Base-by-base conservation (phyloP, 2,113 vertebrate genomes). In the Anguilla japonica region DNA sequence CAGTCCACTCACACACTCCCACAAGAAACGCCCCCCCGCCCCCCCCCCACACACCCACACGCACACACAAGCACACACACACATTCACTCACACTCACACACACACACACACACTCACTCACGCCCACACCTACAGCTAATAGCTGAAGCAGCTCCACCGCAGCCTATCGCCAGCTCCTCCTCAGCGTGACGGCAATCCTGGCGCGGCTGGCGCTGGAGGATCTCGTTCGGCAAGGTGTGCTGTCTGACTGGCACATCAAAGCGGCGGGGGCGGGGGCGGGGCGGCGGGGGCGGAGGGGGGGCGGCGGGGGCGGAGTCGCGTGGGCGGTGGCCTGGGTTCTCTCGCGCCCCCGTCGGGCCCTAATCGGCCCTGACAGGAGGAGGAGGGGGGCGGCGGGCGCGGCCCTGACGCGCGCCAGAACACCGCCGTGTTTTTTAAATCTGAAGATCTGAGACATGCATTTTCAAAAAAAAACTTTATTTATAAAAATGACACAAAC, bases 341-440 rank as follows among this genome's bases (percentile, higher is more conserved):
- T 81, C 26, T 81, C 75, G 50, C 34, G 60, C 13, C 16, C 0
- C 81, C 63, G n/a, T 26, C 86, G 50, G 11, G 11, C 22, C 22
- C 41, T 83, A 57, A 83, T 87, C 26, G 20, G 1, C 60, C 7
- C 57, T 34, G 86, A 87, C 5, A 71, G 71, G 60, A 46, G 57
- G 50, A n/a, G 2, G 11, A 41, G 79, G 79, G 13, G 85, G 79
- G 13, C 60, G 56, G 41, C 41, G 81, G 26, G 41, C 26, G 50
- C 41, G 57, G 20, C 46, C 9, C 50, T 57, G 60, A 34, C 26
- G 63, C 18, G 60, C 18, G 18, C 41, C 81, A 82, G 81, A 75
- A 34, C 81, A 11, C 41, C 26, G 8, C 41, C 41, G 81, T 7
- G 46, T 82, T 82, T 82, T 82, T 22, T n/a, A 82, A 40, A 34